These are phyloP conservation scores for Epinephelus lanceolatus DNA, from an alignment of 2,113 vertebrate genomes.

Conservation along the genomic window DNA sequence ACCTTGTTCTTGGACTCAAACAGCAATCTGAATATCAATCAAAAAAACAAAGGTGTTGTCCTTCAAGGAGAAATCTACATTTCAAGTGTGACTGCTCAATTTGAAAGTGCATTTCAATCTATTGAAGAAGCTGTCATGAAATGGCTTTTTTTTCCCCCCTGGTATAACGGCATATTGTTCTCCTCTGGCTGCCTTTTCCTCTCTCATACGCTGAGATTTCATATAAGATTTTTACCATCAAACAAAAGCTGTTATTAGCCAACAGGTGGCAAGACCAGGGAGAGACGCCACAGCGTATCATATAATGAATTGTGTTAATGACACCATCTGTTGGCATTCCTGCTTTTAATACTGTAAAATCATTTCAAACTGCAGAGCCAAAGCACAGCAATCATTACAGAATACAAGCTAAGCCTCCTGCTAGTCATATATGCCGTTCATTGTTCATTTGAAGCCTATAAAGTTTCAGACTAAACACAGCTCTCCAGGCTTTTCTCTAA, in stretches of 20 bases:
- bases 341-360: constrained; percentile 58
- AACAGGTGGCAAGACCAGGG: constrained; percentile 73
- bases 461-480: constrained; percentile 3
- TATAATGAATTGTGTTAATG: constrained; percentile 73
- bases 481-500: background rate
- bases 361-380: constrained; percentile 26
- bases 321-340: constrained; percentile 72
- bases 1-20: constrained; percentile 23
- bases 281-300: constrained; percentile 54
- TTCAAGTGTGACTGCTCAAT: constrained; percentile 48
- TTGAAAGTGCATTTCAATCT: constrained; percentile 62
- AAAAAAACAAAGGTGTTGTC: constrained; percentile 44
- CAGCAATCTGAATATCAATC: constrained; percentile 29
- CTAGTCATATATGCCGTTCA: constrained; percentile 16
- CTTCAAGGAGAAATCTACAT: constrained; percentile 62
- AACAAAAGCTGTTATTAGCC: constrained; percentile 65
- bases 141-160: constrained; percentile 4
- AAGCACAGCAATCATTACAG: constrained; percentile 10
- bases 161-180: constrained; percentile 43
- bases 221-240: constrained; percentile 44
- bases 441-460: constrained; percentile 28
- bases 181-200: constrained; percentile 28
- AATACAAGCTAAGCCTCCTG: constrained; percentile 14
- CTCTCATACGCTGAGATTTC: constrained; percentile 19
- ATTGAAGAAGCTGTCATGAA: constrained; percentile 46